phyloP scores from a whole-genome alignment of 1,140 invertebrate genomes.

The Pseudomyrmex cubaensis region DNA sequence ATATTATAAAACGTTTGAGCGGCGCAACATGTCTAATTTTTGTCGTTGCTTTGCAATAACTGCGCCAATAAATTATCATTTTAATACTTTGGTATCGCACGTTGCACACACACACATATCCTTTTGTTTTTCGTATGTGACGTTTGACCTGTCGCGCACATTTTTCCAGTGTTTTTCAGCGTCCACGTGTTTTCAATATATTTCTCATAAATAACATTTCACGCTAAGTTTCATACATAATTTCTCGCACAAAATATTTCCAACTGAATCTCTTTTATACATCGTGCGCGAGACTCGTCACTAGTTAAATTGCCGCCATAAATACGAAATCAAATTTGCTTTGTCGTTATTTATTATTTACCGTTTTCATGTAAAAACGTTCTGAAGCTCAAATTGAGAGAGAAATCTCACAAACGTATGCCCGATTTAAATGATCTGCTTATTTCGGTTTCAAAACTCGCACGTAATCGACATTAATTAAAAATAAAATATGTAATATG shows the following conservation, averaged over 20 bases:
- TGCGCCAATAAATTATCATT: slow-evolving; percentile 9
- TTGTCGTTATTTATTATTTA: slow-evolving; percentile 29
- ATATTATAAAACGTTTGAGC: slow-evolving; percentile 15
- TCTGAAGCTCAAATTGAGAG: not conserved
- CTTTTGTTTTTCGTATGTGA: not conserved
- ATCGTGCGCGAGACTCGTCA: not conserved
- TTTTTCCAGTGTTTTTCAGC: not conserved
- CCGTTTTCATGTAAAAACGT: slow-evolving; percentile 3
- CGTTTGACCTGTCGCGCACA: not conserved
- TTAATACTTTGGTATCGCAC: slow-evolving; percentile 1
- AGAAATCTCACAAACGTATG: slow-evolving; percentile 16
- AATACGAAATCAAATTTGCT: not conserved
- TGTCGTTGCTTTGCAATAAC: not conserved
- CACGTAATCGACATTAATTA: not conserved
- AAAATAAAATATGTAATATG: not conserved
- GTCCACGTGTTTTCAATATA: not conserved
- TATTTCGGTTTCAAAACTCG: not conserved
- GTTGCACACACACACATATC: not conserved
- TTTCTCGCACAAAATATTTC: slow-evolving; percentile 20
- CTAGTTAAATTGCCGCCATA: slow-evolving; percentile 28
- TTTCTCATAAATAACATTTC: not conserved
- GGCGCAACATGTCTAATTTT: not conserved
- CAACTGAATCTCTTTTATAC: not conserved
- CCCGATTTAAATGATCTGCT: not conserved
- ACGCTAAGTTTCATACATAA: slow-evolving; percentile 19